phyloP scores from a whole-genome alignment of 2,113 vertebrate genomes.

The Nycticebus coucang region DNA sequence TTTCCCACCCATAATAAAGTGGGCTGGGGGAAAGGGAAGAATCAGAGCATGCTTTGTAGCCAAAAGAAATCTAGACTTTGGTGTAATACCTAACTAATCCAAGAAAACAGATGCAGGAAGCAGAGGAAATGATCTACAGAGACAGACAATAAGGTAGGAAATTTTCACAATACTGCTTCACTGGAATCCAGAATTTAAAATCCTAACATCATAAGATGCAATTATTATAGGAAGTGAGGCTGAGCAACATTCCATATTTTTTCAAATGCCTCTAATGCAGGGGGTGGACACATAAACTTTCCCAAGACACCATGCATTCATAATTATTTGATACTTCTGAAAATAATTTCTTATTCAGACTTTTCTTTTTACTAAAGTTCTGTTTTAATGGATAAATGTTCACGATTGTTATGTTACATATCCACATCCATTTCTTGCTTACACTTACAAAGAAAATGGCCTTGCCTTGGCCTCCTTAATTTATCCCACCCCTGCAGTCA shows the following conservation, averaged over 20 bases:
- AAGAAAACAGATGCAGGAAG: conserved; percentile 77
- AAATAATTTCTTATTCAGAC: background rate
- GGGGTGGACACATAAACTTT: background rate
- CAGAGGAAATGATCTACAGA: conserved; percentile 67
- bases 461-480: background rate
- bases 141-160: conserved; percentile 61
- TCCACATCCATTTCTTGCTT: conserved; percentile 7
- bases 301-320: background rate
- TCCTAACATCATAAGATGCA: conserved; percentile 34
- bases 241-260: background rate
- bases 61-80: conserved; percentile 70
- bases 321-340: background rate
- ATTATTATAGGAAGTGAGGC: background rate
- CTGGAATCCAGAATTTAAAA: conserved; percentile 38
- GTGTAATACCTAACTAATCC: conserved; percentile 60
- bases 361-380: conserved; percentile 38
- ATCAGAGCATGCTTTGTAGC: conserved; percentile 29
- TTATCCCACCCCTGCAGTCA: background rate
- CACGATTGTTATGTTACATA: conserved; percentile 8
- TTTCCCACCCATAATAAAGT: conserved; percentile 69
- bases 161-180: background rate
- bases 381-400: background rate
- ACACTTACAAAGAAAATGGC: conserved; percentile 23
- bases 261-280: conserved; percentile 35
- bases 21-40: conserved; percentile 17